These are phyloP conservation scores for Blastomussa wellsi DNA, from an alignment of 92 coral and sea anemone species.

Conservation along the genomic window DNA sequence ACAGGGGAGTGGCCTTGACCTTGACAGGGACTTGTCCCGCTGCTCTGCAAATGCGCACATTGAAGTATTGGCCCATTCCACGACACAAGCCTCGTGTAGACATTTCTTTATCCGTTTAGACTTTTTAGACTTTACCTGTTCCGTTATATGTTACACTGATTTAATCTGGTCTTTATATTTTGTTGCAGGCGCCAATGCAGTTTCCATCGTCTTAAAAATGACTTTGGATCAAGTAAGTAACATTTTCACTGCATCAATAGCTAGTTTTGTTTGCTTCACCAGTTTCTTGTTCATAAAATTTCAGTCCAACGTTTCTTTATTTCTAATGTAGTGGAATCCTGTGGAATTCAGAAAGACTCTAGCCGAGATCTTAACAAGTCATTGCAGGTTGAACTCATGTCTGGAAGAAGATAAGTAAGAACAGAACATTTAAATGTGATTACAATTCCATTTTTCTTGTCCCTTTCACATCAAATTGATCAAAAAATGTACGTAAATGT, in stretches of 20 bases:
- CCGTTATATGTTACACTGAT: background rate
- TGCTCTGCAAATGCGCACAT: too few species aligned
- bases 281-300: background rate
- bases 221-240: slow-evolving; percentile 20
- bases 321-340: slow-evolving; percentile 41
- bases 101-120: too few species aligned
- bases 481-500: too few species aligned
- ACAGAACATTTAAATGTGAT: background rate
- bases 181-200: slow-evolving; percentile 22
- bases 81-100: too few species aligned
- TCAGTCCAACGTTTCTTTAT: background rate
- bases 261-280: background rate
- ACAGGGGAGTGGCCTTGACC: too few species aligned
- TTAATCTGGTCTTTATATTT: background rate
- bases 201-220: slow-evolving; percentile 32
- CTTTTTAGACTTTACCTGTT: too few species aligned
- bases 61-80: too few species aligned
- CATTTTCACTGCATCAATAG: too few species aligned
- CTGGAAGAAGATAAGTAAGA: slow-evolving; percentile 18
- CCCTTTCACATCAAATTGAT: background rate
- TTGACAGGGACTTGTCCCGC: too few species aligned
- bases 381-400: slow-evolving; percentile 23
- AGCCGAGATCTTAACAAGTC: slow-evolving; percentile 24
- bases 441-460: background rate
- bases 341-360: slow-evolving; percentile 13